Evolutionary conservation across 1,140 invertebrate genomes (phyloP).

Genomic region (Lordiphosa clarofinis): DNA sequence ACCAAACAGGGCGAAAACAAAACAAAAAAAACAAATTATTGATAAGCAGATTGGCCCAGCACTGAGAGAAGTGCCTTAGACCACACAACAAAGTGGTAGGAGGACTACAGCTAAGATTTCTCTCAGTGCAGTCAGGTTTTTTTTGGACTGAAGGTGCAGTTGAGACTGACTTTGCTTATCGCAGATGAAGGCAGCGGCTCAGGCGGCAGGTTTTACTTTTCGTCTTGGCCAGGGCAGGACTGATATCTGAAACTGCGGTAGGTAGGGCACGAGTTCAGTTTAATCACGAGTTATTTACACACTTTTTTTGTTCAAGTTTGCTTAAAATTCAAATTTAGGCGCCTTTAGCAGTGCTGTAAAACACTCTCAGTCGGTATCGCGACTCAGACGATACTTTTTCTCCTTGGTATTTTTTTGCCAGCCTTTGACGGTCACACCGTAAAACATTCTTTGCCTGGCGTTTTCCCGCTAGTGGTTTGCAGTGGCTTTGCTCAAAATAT

Average conservation of each 20-base stretch:
- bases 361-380: not conserved
- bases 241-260: constrained; percentile 49
- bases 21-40: constrained; percentile 70
- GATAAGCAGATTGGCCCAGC: constrained; percentile 67
- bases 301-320: no score
- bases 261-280: constrained; percentile 24
- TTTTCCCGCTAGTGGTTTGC: no score
- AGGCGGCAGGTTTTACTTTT: no score
- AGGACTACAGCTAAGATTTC: constrained; percentile 25
- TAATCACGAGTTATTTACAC: not conserved
- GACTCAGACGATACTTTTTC: no score
- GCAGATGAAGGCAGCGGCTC: constrained; percentile 44
- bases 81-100: constrained; percentile 16
- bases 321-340: constrained; percentile 10
- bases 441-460: no score
- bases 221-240: constrained; percentile 27
- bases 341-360: constrained; percentile 24
- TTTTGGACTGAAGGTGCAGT: constrained; percentile 63
- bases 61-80: constrained; percentile 46
- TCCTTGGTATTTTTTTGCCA: no score
- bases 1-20: constrained; percentile 2
- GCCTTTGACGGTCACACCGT: no score
- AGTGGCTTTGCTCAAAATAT: not conserved
- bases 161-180: constrained; percentile 49
- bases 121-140: constrained; percentile 57